Percentiles rank a stretch among this genome's conserved stretches.
Conservation (phyloP, 2,888 invertebrate genomes). For the Rhabditophanes sp. region DNA sequence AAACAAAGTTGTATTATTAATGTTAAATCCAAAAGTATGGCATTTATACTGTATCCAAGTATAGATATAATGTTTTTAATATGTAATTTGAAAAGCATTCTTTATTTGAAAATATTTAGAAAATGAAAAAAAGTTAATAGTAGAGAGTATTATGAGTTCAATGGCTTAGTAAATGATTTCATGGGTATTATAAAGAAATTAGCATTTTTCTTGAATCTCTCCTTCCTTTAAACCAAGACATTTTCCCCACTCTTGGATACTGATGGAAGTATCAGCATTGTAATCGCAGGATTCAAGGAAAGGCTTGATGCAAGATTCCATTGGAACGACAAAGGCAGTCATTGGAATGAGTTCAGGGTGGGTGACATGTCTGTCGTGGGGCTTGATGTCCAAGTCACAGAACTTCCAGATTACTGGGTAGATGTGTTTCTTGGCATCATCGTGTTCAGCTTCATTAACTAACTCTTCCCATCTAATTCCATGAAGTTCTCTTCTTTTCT, state of each 20-base stretch:
- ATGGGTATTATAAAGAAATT: no score
- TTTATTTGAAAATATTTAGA: no score
- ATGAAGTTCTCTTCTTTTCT: constrained; percentile 43
- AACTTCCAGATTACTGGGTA: constrained; percentile 90
- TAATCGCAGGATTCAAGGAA: constrained; percentile 79
- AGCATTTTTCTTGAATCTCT: no score
- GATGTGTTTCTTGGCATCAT: constrained; percentile 44
- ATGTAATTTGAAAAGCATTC: no score
- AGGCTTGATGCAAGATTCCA: constrained; percentile 92
- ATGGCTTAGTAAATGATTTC: no score
- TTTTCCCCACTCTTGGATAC: constrained; percentile 73
- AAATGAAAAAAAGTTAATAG: no score
- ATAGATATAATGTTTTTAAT: no score
- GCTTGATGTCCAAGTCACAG: constrained; percentile 71
- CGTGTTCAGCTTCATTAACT: constrained; percentile 67
- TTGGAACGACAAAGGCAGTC: constrained; percentile 75
- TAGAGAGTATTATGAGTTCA: no score
- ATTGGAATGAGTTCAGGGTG: constrained; percentile 89
- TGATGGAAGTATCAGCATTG: constrained; percentile 74
- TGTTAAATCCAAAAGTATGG: no score
- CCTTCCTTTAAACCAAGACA: constrained; percentile 63
- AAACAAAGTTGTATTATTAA: no score
- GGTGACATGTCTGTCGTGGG: constrained; percentile 53
- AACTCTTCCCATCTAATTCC: constrained; percentile 63
- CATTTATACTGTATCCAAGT: no score